These are phyloP conservation scores for Ochotona princeps DNA, from an alignment of 2,113 vertebrate genomes.

Conservation along the genomic window DNA sequence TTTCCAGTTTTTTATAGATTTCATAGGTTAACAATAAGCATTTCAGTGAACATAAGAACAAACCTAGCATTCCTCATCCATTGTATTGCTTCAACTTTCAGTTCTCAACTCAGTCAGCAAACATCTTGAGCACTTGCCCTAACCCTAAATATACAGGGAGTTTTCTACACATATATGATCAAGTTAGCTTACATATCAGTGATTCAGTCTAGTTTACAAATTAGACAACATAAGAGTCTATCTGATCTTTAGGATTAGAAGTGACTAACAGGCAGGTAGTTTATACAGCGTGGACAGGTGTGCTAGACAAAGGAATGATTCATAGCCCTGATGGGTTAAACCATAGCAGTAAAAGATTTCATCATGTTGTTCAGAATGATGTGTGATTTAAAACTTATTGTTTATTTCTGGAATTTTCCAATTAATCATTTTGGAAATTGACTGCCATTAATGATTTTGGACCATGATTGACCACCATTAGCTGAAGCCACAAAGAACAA, in stretches of 20 bases:
- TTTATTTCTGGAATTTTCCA: background rate
- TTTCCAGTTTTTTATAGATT: background rate
- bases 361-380: background rate
- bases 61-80: background rate
- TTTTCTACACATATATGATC: background rate
- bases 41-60: background rate
- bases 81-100: background rate
- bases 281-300: background rate
- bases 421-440: background rate
- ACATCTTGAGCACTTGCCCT: background rate
- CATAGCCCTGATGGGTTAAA: background rate
- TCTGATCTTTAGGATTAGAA: background rate
- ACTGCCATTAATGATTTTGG: background rate
- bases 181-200: background rate
- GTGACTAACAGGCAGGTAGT: background rate
- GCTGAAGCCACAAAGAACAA: background rate
- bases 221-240: background rate
- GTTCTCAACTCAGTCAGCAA: background rate
- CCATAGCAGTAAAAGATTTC: too few relatives aligned
- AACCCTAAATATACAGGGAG: background rate
- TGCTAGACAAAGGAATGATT: background rate
- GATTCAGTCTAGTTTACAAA: background rate
- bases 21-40: background rate
- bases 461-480: background rate
- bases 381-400: background rate